phyloP scores from a whole-genome alignment of 2,113 vertebrate species.

The Bambusicola thoracicus region DNA sequence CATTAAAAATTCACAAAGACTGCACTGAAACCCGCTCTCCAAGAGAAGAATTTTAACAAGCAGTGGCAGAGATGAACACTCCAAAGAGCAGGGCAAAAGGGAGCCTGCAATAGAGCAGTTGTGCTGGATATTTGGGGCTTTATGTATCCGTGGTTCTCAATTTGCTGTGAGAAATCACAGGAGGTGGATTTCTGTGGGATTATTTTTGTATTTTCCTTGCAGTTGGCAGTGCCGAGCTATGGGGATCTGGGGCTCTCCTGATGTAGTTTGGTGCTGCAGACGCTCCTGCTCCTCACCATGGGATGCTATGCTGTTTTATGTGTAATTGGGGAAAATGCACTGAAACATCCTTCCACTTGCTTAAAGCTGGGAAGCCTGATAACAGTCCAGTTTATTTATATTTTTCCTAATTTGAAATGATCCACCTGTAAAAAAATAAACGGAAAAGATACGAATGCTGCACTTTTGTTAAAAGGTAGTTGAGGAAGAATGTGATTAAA shows the following conservation, averaged over 20 bases:
- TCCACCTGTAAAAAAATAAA: neutral
- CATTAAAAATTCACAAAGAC: constrained; percentile 69
- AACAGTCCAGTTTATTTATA: neutral
- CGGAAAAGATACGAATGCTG: neutral
- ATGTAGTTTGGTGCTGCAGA: accelerated
- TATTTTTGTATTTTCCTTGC: neutral
- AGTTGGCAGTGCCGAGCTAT: neutral
- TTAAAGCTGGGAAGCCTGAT: neutral
- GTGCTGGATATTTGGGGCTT: neutral
- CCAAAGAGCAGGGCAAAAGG: neutral
- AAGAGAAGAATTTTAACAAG: neutral
- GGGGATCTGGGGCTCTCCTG: accelerated
- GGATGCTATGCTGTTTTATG: neutral
- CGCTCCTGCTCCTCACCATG: neutral
- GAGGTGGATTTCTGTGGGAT: neutral
- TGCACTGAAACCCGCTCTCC: neutral
- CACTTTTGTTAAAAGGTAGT: neutral
- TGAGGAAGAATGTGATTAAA: neutral
- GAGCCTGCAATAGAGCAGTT: neutral
- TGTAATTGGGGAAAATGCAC: neutral
- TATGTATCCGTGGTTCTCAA: neutral
- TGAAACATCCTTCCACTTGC: neutral
- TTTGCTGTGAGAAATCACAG: neutral
- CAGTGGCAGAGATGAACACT: neutral
- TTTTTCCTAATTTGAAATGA: neutral